Base-by-base conservation (phyloP, 2,888 invertebrate genomes). In the Rhaphigaster nebulosa region DNA sequence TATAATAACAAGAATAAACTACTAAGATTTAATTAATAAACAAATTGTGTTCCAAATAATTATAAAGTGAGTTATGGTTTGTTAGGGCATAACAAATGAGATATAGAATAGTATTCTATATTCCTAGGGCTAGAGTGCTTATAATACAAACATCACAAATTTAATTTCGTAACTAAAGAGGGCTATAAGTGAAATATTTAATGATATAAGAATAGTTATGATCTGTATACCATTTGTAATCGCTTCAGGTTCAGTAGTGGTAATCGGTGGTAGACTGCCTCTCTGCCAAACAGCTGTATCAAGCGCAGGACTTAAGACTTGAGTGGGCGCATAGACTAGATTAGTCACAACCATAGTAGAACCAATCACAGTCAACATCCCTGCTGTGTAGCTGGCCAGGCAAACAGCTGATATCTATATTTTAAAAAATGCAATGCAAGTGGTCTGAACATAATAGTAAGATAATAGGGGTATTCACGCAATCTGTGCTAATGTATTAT, bases 341-440 rank as follows among this genome's bases (percentile, higher is more conserved):
- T 94, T 93, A 91, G 94, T 94, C 10, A 94, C 94, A 41, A 94
- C 93, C 84, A 95, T 92, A n/a, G 94, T 94, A 15, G 96, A 95
- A 54, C 95, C 95, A 87, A 96, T 92, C 84, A 96, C 93, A 8
- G 96, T 95, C 65, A 95, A 93, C 80, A 96, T 93, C 84, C 96
- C 94, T 12, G 95, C 95, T 15, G 95, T 94, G 93, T 96, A 96
- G 29, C 96, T 95, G 52, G 95, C 94, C 52, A 95, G 93, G 92
- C 96, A 95, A 65, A 96, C 95, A 4, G 95, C 94, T 54, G 95
- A 94, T 90, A 96, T 94, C 94, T 94, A 93, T 8, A 93, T 65
- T 29, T 29, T n/a, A n/a, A 18, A 65, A 65, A 65, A 4, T n/a
- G 15, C 13, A 65, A 60, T 60, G 56, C 45, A 29, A 45, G 87